Evolutionary conservation across 2,888 invertebrate species (phyloP).

Genomic region (Limnephilus rhombicus): DNA sequence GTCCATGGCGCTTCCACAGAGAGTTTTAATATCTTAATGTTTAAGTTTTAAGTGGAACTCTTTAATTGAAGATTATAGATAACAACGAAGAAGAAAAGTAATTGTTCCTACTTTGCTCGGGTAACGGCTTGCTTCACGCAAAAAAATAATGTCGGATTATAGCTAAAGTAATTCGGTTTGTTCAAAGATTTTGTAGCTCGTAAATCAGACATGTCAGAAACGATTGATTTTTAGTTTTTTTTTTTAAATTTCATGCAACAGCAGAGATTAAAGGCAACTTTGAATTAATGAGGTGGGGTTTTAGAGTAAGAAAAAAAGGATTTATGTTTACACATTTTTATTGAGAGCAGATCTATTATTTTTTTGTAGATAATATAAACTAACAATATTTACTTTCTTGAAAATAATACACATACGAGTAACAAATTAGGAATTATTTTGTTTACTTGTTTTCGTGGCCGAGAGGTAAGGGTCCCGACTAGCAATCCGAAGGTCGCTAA

Average conservation of each 20-base stretch:
- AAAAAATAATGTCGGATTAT: neutral
- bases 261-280: neutral
- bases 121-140: neutral
- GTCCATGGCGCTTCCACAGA: neutral
- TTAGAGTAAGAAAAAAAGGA: neutral
- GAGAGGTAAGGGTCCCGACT: too few species aligned
- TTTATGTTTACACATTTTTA: too few species aligned
- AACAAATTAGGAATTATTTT: too few species aligned
- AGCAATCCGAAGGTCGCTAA: too few species aligned
- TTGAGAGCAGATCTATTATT: too few species aligned
- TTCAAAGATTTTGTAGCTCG: neutral
- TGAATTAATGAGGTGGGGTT: neutral
- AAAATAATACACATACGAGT: too few species aligned
- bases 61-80: constrained; percentile 34
- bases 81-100: neutral
- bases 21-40: constrained; percentile 12
- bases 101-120: neutral
- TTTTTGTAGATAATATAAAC: too few species aligned
- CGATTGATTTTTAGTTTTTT: neutral
- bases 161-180: neutral
- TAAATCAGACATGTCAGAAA: neutral
- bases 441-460: too few species aligned
- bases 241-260: neutral
- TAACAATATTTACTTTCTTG: too few species aligned
- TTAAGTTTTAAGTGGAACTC: neutral